Evolutionary conservation across 1,140 invertebrate genomes (phyloP).

Genomic region (Bombus waltoni): DNA sequence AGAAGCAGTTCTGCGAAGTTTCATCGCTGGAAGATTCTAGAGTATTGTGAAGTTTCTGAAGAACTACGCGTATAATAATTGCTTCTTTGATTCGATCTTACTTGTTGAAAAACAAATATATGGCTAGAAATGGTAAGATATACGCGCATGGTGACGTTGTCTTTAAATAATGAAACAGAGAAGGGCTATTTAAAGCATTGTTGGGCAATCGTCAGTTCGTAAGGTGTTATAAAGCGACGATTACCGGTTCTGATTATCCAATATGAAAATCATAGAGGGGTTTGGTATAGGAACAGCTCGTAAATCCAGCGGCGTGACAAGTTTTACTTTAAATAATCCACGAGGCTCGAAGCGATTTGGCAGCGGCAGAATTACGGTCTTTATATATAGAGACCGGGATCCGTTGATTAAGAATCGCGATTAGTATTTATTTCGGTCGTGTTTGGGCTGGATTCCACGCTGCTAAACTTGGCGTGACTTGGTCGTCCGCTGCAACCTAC

Average conservation of each 20-base stretch:
- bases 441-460: slow-evolving; percentile 76
- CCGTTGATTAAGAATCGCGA: slow-evolving; percentile 79
- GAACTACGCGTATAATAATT: background rate
- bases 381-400: slow-evolving; percentile 69
- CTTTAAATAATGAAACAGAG: background rate
- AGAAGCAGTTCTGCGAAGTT: background rate
- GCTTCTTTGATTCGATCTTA: background rate
- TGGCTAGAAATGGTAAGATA: background rate
- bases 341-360: slow-evolving; percentile 39
- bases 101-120: background rate
- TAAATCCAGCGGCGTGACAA: background rate
- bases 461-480: slow-evolving; percentile 78
- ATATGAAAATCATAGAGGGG: background rate
- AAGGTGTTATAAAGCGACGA: background rate
- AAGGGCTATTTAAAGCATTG: background rate
- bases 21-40: background rate
- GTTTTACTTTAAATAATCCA: slow-evolving; percentile 38
- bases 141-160: background rate
- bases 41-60: background rate
- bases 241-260: too few relatives aligned
- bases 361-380: slow-evolving; percentile 31
- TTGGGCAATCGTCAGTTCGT: background rate
- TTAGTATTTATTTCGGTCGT: slow-evolving; percentile 81
- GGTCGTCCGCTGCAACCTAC: slow-evolving; percentile 75
- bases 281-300: background rate